Base-by-base conservation (phyloP, 2,113 vertebrate species). In the Sinocyclocheilus anophthalmus region DNA sequence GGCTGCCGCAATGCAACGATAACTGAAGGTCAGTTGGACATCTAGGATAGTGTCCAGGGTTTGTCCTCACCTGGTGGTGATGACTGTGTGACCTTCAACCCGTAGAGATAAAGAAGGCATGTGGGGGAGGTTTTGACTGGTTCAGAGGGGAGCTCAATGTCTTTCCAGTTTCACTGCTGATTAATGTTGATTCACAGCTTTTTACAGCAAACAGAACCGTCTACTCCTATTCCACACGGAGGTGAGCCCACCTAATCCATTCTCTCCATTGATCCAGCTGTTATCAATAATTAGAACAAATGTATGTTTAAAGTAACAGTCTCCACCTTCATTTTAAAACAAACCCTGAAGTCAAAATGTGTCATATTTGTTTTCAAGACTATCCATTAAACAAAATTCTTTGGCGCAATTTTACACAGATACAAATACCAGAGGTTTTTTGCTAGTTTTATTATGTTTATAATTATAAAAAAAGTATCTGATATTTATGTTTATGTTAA, bases 241-340 rank as follows among this genome's bases (percentile, higher is more conserved):
- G 63, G 14, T 83, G 63, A 83, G 33, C 67, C 39, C 80, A 61
- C 6, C 33, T 81, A 33, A 69, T 82, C 80, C 77, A 61, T 80
- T 39, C 5, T 80, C 30, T 61, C 33, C 55, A 80, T 80, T 61
- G 33, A 80, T 42, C 77, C 48, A 33, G 48, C 48, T 3, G 4
- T n/a, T 80, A 42, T 20, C 53, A 33, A 79, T 79, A 79, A 79
- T 61, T 79, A 79, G 55, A 77, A 79, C 77, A 79, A 79, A 79
- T 79, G 53, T 79, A 24, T 79, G 16, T 13, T 26, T 55, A 30
- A 76, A 76, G 48, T 6, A 48, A 76, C 3, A 53, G 11, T 50
- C 18, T 78, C 2, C 24, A 33, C 76, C 20, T 26, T 55, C 11
- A 10, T 77, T 18, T 75, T 5, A 45, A 75, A 50, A 76, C 42